Evolutionary conservation across 2,888 invertebrate genomes (phyloP).

Genomic region (Phaonia tiefii): DNA sequence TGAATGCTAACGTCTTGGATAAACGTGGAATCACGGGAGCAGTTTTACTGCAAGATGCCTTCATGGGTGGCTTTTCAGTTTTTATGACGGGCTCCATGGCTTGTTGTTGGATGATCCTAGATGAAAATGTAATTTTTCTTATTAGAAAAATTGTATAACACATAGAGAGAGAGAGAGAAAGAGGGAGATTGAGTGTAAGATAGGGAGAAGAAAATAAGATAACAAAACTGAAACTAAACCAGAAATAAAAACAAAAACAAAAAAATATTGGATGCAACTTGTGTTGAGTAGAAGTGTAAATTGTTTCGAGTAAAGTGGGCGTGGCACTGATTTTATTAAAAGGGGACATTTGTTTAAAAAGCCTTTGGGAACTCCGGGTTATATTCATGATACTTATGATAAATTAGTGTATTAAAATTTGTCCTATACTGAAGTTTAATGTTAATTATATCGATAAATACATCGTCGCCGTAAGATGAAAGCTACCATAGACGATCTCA

Average conservation of each 20-base stretch:
- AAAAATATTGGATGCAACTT: no score
- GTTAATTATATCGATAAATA: no score
- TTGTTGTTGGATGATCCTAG: conserved; percentile 68
- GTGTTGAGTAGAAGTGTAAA: neutral
- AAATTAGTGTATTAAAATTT: no score
- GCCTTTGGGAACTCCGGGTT: no score
- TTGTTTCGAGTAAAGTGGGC: neutral
- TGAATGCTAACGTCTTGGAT: conserved; percentile 67
- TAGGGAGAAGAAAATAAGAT: neutral
- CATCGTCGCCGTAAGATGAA: no score
- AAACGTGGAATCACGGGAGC: neutral
- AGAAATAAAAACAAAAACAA: no score
- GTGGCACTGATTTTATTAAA: no score
- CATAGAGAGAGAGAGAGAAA: conserved; percentile 2
- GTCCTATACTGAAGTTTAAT: no score
- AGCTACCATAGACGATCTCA: no score
- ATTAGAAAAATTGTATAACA: conserved; percentile 65
- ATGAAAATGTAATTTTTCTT: conserved; percentile 77
- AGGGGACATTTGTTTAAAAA: no score
- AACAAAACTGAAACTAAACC: no score
- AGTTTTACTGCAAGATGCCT: conserved; percentile 3
- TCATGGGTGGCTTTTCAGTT: conserved; percentile 12
- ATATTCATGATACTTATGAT: no score
- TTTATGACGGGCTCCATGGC: conserved; percentile 50
- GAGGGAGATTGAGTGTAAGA: neutral